A percentile compares a stretch with the other conserved stretches of the same genome.
Evolutionary conservation across 2,888 invertebrate species (phyloP).

Genomic region (Himalopsyche japonica): DNA sequence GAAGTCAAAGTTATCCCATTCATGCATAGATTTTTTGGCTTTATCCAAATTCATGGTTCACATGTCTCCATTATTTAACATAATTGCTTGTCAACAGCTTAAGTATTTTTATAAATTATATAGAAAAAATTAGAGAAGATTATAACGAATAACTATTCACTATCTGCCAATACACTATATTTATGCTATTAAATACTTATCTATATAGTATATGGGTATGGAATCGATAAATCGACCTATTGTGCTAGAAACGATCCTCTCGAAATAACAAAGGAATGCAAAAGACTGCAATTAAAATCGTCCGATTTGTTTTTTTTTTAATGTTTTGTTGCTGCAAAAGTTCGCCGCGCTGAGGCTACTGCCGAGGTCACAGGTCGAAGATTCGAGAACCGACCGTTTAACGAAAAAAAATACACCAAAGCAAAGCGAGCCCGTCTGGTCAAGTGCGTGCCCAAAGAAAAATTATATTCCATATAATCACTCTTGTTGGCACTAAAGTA

Average conservation of each 20-base stretch:
- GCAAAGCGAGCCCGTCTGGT: background rate
- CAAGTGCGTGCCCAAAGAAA: background rate
- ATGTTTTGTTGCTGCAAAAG: background rate
- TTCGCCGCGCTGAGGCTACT: background rate
- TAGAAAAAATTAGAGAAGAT: no score
- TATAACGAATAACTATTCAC: no score
- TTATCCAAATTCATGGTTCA: no score
- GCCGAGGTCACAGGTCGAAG: slow-evolving; percentile 1
- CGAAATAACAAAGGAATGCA: background rate
- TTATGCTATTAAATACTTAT: no score
- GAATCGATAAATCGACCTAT: background rate
- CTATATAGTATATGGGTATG: background rate
- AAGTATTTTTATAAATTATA: no score
- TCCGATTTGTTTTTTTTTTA: background rate
- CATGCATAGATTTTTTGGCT: no score
- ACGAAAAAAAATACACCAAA: background rate
- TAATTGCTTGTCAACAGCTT: no score
- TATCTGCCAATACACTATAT: no score
- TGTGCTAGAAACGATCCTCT: background rate
- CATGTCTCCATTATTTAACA: no score
- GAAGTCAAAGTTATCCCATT: no score
- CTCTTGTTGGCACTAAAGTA: background rate
- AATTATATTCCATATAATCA: background rate
- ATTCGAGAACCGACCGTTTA: background rate
- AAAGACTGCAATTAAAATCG: background rate